Conservation (phyloP, 2,888 invertebrate species). For the Amaurobius ferox region DNA sequence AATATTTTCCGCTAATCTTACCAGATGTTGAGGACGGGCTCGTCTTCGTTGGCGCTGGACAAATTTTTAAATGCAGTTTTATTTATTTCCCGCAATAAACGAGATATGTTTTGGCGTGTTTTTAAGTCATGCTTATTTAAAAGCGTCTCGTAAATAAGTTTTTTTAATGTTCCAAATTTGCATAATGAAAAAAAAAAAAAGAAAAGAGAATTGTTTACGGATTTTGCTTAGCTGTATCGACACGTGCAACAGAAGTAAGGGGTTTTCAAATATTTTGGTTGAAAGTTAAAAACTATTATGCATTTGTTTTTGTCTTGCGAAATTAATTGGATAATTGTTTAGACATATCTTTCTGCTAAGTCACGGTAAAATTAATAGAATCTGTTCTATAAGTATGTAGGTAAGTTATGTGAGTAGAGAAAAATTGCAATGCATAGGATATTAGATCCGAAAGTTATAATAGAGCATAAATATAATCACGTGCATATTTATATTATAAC, state of each 20-base stretch:
- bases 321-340: too few species aligned
- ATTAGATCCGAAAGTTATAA: too few species aligned
- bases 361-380: too few species aligned
- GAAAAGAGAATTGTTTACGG: not conserved
- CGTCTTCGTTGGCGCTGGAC: slow-evolving; percentile 15
- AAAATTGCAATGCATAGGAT: too few species aligned
- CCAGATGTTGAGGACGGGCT: slow-evolving; percentile 48
- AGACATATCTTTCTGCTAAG: too few species aligned
- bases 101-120: slow-evolving; percentile 61
- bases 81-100: slow-evolving; percentile 62
- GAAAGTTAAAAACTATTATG: too few species aligned
- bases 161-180: not conserved
- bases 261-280: too few species aligned
- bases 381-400: too few species aligned
- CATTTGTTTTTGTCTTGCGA: too few species aligned
- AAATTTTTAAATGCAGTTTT: slow-evolving; percentile 68
- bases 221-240: not conserved
- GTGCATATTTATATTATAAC: too few species aligned
- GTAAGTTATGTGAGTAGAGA: too few species aligned
- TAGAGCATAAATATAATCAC: too few species aligned
- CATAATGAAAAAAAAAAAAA: not conserved
- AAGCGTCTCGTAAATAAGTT: slow-evolving; percentile 6
- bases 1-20: slow-evolving; percentile 71
- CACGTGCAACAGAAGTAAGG: not conserved
- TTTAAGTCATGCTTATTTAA: slow-evolving; percentile 63